These are phyloP conservation scores for Catocala fraxini DNA, from an alignment of 2,888 invertebrate species.

Conservation along the genomic window DNA sequence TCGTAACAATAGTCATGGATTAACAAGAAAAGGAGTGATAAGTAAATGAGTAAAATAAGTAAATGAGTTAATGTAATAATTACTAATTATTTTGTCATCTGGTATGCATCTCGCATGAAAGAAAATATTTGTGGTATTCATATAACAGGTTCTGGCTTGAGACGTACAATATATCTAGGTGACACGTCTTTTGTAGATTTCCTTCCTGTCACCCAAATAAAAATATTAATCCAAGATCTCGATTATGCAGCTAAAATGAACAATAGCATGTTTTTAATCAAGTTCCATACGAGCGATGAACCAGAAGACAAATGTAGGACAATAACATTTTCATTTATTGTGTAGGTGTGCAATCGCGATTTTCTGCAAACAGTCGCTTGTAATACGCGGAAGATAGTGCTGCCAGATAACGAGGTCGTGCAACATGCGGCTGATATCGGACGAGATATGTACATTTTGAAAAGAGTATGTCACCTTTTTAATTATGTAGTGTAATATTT, in stretches of 20 bases:
- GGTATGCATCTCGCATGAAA: no score
- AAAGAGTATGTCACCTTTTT: slow-evolving; percentile 61
- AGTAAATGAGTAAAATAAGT: no score
- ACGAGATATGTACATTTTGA: slow-evolving; percentile 82
- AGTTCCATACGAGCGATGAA: not conserved
- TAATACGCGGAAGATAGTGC: slow-evolving; percentile 72
- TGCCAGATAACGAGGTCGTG: slow-evolving; percentile 81
- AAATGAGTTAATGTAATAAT: no score
- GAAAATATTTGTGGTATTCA: no score
- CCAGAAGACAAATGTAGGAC: slow-evolving; percentile 13
- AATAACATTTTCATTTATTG: slow-evolving; percentile 29
- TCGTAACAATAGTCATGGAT: no score
- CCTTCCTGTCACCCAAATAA: not conserved
- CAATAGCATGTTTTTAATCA: slow-evolving; percentile 3
- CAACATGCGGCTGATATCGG: slow-evolving; percentile 83
- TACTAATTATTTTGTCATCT: no score
- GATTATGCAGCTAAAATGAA: slow-evolving; percentile 1
- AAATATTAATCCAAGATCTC: not conserved
- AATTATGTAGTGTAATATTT: not conserved
- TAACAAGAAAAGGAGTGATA: no score
- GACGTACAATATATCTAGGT: no score
- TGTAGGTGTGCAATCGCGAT: slow-evolving; percentile 73
- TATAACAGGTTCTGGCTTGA: no score
- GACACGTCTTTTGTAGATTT: no score
- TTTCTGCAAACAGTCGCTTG: slow-evolving; percentile 80